Conservation (phyloP, 1,140 invertebrate genomes). For the Hyles euphorbiae region DNA sequence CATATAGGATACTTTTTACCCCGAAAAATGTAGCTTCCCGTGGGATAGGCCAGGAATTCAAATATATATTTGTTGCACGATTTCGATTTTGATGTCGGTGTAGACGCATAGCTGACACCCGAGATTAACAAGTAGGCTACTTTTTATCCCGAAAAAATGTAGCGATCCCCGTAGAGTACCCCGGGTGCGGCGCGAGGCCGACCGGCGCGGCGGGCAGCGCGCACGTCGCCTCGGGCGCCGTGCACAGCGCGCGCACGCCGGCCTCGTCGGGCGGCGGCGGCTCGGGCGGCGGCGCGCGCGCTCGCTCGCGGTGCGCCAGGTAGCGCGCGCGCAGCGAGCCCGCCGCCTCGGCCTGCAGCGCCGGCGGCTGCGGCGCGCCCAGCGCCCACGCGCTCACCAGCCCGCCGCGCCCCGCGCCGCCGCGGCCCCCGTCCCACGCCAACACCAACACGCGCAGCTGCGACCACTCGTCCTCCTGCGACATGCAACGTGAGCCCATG, state of each 20-base stretch:
- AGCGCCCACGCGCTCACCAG: constrained; percentile 31
- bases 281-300: constrained; percentile 26
- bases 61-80: no score
- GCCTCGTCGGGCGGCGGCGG: constrained; percentile 23
- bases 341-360: constrained; percentile 20
- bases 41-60: no score
- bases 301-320: constrained; percentile 22
- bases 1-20: no score
- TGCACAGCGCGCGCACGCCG: constrained; percentile 38
- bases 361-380: constrained; percentile 19
- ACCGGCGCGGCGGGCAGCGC: constrained; percentile 22
- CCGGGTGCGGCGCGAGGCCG: constrained; percentile 30
- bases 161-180: constrained; percentile 9
- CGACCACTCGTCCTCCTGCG: constrained; percentile 8
- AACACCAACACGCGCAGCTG: constrained; percentile 21
- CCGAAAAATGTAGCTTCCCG: no score
- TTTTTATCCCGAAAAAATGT: no score
- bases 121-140: no score
- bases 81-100: no score
- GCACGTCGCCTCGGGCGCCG: constrained; percentile 24
- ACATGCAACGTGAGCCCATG: neutral
- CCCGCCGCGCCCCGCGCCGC: constrained; percentile 18
- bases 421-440: constrained; percentile 30
- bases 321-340: constrained; percentile 27
- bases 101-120: no score